These are phyloP conservation scores for Scomberomorus guttatus DNA, from an alignment of 2,797 vertebrate species.

Conservation along the genomic window DNA sequence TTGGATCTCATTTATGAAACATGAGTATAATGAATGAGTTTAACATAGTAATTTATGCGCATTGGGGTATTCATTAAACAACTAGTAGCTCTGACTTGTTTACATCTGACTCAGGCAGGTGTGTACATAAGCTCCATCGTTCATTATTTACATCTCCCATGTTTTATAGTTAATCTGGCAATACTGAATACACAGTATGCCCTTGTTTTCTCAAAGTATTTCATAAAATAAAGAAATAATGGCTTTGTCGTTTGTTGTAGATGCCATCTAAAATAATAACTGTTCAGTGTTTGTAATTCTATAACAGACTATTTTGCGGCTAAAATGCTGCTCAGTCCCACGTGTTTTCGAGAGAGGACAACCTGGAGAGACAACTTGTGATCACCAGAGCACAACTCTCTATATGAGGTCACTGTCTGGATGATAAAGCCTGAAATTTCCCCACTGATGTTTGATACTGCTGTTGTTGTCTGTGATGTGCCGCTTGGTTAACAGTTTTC, in stretches of 20 bases:
- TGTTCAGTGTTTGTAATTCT: background rate
- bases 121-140: slow-evolving; percentile 25
- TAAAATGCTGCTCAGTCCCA: background rate
- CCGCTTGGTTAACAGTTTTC: background rate
- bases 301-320: background rate
- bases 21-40: slow-evolving; percentile 22
- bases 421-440: slow-evolving; percentile 9
- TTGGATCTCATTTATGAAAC: slow-evolving; percentile 28
- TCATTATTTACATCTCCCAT: slow-evolving; percentile 20
- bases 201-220: background rate
- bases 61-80: slow-evolving; percentile 41
- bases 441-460: background rate
- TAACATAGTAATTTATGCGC: slow-evolving; percentile 50
- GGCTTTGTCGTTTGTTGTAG: background rate
- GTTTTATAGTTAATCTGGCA: background rate
- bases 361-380: background rate
- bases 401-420: slow-evolving; percentile 15
- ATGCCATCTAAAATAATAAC: background rate
- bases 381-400: no score
- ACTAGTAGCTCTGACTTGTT: slow-evolving; percentile 36
- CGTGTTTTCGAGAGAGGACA: background rate
- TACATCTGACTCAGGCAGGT: slow-evolving; percentile 32
- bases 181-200: background rate
- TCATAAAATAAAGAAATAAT: background rate
- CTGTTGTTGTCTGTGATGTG: background rate